Conservation (phyloP, 2,797 vertebrate genomes). For the Hafferia zeledoni region DNA sequence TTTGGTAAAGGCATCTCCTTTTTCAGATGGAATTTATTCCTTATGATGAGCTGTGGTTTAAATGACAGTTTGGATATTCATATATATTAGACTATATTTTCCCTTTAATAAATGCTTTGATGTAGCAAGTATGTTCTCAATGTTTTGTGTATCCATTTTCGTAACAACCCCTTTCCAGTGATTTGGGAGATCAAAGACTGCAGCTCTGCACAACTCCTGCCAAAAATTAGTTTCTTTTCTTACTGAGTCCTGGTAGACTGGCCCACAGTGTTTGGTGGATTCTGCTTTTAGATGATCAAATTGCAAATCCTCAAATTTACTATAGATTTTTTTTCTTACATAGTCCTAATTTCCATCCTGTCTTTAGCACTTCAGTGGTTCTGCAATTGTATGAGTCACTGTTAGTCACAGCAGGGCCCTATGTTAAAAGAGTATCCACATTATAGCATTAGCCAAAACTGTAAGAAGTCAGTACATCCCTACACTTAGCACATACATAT, state of each 20-base stretch:
- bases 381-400: background rate
- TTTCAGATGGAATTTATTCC: background rate
- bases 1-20: background rate
- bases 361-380: background rate
- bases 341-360: background rate
- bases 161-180: background rate
- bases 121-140: background rate
- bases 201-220: background rate
- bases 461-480: background rate
- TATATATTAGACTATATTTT: background rate
- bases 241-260: background rate
- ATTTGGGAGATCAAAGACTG: background rate
- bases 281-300: background rate
- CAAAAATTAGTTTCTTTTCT: background rate
- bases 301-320: background rate
- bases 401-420: background rate
- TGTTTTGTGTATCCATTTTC: background rate
- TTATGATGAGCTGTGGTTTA: background rate
- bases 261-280: background rate
- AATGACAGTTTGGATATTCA: background rate
- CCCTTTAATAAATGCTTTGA: slow-evolving; percentile 16
- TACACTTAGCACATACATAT: background rate
- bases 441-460: background rate
- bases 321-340: background rate
- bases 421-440: background rate